These are phyloP conservation scores for Hemicrepidius hirtus DNA, from an alignment of 2,888 invertebrate genomes.

Conservation along the genomic window DNA sequence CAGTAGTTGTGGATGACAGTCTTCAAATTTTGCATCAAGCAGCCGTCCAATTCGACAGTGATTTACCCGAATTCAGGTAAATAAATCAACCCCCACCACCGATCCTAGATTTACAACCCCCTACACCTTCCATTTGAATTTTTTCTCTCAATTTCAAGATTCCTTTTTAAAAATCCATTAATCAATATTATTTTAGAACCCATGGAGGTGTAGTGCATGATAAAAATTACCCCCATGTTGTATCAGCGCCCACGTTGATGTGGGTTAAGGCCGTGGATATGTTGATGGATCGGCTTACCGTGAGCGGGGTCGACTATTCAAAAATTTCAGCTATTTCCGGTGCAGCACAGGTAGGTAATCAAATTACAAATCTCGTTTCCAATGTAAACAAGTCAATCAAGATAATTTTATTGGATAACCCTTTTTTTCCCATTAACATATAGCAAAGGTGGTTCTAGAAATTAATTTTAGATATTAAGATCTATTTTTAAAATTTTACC, in stretches of 20 bases:
- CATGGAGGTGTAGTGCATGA: slow-evolving; percentile 77
- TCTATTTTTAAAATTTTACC: too few species aligned
- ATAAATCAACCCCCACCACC: too few species aligned
- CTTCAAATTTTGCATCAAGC: slow-evolving; percentile 85
- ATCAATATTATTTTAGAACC: slow-evolving; percentile 71
- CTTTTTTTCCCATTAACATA: too few species aligned
- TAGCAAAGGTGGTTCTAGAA: too few species aligned
- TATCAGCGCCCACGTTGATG: slow-evolving; percentile 90
- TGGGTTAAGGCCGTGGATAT: slow-evolving; percentile 98
- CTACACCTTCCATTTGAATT: too few species aligned
- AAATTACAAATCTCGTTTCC: background rate
- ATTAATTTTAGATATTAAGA: too few species aligned
- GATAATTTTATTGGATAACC: background rate
- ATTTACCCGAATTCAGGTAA: slow-evolving; percentile 94
- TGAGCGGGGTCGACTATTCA: slow-evolving; percentile 88
- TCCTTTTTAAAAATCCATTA: background rate
- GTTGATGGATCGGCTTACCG: slow-evolving; percentile 87
- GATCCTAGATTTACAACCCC: too few species aligned
- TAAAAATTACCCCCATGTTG: slow-evolving; percentile 73
- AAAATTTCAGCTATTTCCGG: slow-evolving; percentile 91
- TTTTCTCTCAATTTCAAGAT: background rate
- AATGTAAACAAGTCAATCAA: slow-evolving; percentile 13
- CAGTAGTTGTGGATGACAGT: slow-evolving; percentile 85
- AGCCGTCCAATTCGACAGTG: slow-evolving; percentile 91
- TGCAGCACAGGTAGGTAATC: slow-evolving; percentile 86